Conservation (phyloP, 1,140 invertebrate genomes). For the Drosophila watanabei region DNA sequence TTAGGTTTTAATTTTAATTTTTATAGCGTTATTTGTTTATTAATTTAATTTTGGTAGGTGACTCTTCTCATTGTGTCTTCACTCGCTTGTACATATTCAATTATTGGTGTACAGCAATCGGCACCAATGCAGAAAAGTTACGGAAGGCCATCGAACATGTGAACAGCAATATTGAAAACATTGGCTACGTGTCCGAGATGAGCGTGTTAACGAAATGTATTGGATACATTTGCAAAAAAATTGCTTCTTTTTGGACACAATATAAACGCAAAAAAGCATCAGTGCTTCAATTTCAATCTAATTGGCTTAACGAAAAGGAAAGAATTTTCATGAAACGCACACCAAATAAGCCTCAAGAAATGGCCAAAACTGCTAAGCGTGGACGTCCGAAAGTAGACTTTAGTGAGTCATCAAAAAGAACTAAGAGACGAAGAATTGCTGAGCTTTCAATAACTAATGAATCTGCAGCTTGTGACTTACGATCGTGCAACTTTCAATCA, state of each 20-base stretch:
- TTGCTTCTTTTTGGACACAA: slow-evolving; percentile 22
- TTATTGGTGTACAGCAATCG: slow-evolving; percentile 26
- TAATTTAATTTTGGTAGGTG: too few relatives aligned
- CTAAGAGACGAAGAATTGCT: too few relatives aligned
- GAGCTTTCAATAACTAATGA: too few relatives aligned
- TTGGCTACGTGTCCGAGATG: slow-evolving; percentile 22
- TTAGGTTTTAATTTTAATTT: neutral
- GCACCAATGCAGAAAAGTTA: slow-evolving; percentile 30
- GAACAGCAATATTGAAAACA: slow-evolving; percentile 25
- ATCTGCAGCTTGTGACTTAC: too few relatives aligned
- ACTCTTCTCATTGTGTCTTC: too few relatives aligned
- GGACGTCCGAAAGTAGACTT: slow-evolving; percentile 18
- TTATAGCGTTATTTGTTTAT: too few relatives aligned
- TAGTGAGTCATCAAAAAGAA: too few relatives aligned
- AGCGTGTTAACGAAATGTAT: slow-evolving; percentile 18
- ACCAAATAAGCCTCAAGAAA: slow-evolving; percentile 8
- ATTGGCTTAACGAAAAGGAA: slow-evolving; percentile 33
- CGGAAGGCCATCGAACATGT: slow-evolving; percentile 23
- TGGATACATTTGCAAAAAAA: slow-evolving; percentile 37
- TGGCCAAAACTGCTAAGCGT: slow-evolving; percentile 1
- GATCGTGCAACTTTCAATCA: too few relatives aligned
- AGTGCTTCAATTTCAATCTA: slow-evolving; percentile 22
- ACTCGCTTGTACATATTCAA: slow-evolving; percentile 31
- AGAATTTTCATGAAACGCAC: slow-evolving; percentile 26
- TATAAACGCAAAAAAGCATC: slow-evolving; percentile 25